A percentile compares a stretch with the other conserved stretches of the same genome.
phyloP scores from a whole-genome alignment of 2,888 invertebrate species.

The Homarus gammarus region DNA sequence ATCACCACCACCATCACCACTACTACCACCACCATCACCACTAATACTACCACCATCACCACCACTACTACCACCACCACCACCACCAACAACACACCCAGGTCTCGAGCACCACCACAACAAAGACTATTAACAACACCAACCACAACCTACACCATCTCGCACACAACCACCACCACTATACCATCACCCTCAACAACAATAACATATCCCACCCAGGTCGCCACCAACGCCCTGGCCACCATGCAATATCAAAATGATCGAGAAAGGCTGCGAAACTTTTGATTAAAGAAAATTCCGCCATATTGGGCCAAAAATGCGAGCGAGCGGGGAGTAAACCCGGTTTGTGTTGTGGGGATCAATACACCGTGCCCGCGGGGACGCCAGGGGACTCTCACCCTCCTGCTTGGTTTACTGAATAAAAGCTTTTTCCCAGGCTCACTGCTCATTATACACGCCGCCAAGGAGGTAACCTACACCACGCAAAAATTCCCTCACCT shows the following conservation, averaged over 20 bases:
- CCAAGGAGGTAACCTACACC: background rate
- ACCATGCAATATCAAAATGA: constrained; percentile 66
- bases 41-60: background rate
- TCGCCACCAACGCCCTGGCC: background rate
- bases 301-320: constrained; percentile 64
- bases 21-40: no score
- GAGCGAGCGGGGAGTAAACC: constrained; percentile 52
- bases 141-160: no score
- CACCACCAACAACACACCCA: background rate
- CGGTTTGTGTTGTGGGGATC: constrained; percentile 61
- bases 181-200: background rate
- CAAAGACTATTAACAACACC: no score
- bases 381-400: constrained; percentile 10
- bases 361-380: constrained; percentile 42
- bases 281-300: constrained; percentile 70
- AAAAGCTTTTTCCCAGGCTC: constrained; percentile 8
- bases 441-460: constrained; percentile 33
- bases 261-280: constrained; percentile 58
- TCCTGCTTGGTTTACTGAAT: constrained; percentile 17
- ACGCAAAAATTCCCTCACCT: background rate
- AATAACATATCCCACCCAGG: background rate
- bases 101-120: background rate
- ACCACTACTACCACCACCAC: background rate
- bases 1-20: no score
- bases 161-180: no score